These are phyloP conservation scores for Coptodon rendalli DNA, from an alignment of 2,113 vertebrate species.

Conservation along the genomic window DNA sequence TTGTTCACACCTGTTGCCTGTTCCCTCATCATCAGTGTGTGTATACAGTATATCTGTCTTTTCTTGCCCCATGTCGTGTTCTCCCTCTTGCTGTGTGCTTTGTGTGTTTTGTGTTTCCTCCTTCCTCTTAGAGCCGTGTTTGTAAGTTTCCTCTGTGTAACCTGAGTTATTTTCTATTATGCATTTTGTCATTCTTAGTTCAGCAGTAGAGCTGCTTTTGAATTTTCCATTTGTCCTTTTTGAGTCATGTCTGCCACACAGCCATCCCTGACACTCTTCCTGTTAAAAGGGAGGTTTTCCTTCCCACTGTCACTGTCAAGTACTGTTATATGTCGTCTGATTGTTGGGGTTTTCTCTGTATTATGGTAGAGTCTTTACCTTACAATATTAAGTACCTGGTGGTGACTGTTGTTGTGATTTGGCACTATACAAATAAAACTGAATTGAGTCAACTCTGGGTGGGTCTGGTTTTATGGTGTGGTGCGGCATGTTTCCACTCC, in stretches of 20 bases:
- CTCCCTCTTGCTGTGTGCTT: not conserved
- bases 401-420: not conserved
- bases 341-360: not conserved
- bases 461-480: not conserved
- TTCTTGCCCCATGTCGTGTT: not conserved
- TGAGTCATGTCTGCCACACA: not conserved
- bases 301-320: not conserved
- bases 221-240: not conserved
- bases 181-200: not conserved
- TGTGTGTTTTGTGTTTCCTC: not conserved
- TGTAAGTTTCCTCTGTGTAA: not conserved
- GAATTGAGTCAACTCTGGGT: not conserved
- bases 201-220: not conserved
- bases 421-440: not conserved
- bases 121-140: not conserved
- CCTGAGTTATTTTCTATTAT: not conserved
- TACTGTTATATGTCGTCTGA: not conserved
- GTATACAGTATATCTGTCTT: not conserved
- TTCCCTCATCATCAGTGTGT: not conserved
- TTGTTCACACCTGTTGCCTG: not conserved
- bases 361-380: not conserved
- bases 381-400: not conserved
- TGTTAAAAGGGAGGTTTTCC: not conserved
- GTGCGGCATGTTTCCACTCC: not conserved
- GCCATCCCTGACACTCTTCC: not conserved